A percentile compares a stretch with the other conserved stretches of the same genome.
Conservation (phyloP, 2,113 vertebrate genomes). For the Pterocles burchelli region DNA sequence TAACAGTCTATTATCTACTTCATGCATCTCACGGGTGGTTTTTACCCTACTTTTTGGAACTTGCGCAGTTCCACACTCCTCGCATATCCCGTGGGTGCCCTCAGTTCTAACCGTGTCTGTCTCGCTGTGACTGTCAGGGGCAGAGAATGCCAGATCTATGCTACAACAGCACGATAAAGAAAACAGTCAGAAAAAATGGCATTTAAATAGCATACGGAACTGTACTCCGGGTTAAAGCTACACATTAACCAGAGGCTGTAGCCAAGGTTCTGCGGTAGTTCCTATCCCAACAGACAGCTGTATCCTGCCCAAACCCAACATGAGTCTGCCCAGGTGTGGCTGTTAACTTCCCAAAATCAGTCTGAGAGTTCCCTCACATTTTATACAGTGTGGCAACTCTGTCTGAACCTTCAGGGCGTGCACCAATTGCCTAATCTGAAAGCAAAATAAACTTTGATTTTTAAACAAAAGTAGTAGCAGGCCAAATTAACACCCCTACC, state of each 20-base stretch:
- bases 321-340: neutral
- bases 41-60: slow-evolving; percentile 41
- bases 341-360: neutral
- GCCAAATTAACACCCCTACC: neutral
- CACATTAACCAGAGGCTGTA: neutral
- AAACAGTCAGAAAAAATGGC: neutral
- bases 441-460: slow-evolving; percentile 1
- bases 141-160: slow-evolving; percentile 55
- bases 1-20: slow-evolving; percentile 43
- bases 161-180: slow-evolving; percentile 60
- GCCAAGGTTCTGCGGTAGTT: neutral
- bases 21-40: slow-evolving; percentile 2
- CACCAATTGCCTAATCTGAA: neutral
- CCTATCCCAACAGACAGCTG: neutral
- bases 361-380: neutral
- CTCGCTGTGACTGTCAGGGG: slow-evolving; percentile 53
- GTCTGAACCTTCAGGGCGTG: neutral
- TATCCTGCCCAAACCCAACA: neutral
- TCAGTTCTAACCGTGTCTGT: slow-evolving; percentile 42
- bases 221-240: neutral
- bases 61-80: slow-evolving; percentile 15
- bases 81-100: neutral
- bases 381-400: neutral
- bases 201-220: neutral
- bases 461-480: neutral